Base-by-base conservation (phyloP, 2,113 vertebrate species). In the Rostratula benghalensis region DNA sequence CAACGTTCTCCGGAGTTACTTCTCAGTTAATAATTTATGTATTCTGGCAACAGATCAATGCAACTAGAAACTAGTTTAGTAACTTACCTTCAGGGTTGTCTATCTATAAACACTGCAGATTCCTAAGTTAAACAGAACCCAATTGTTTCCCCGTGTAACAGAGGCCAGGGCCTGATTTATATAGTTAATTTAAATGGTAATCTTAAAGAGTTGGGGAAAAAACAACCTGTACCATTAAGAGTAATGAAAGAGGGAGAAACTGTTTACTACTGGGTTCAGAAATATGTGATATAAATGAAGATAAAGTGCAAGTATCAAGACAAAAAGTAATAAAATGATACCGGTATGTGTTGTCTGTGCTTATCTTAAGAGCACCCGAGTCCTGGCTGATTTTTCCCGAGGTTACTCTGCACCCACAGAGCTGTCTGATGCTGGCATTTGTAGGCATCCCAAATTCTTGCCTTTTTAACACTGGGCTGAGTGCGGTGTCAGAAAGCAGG, bases 1-100 rank as follows among this genome's bases (percentile, higher is more conserved):
- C 93, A 96, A 94, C 89, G 92, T 93, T 96, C 95, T 94, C 94
- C 2, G 2, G 86, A 96, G 91, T 95, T 95, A 94, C 91, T 94
- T 94, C 89, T 96, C 96, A 96, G 95, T 96, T 97, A 97, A 96
- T 96, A 96, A 96, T 96, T 95, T 96, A 96, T 97, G 96, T 93
- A 94, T 89, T 96, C 94, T 97, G 96, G 96, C 96, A 96, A 84
- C 86, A 96, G 94, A 96, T 97, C 96, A 96, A 68, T 96, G 93
- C 96, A 93, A 84, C 96, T 89, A 96, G 91, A 97, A 97, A 96
- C 96, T 95, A 97, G 96, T 96, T 97, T 94, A 97, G 94, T 96
- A 94, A 95, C 94, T 94, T 94, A 97, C 96, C 96, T 97, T 96
- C 50, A 0, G 95, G 95, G 95, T 96, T 97, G 96, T 94, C 96